Evolutionary conservation across 1,140 invertebrate species (phyloP), one percentile per base, ranked within the genome.

Genomic region (Hirudo medicinalis): DNA sequence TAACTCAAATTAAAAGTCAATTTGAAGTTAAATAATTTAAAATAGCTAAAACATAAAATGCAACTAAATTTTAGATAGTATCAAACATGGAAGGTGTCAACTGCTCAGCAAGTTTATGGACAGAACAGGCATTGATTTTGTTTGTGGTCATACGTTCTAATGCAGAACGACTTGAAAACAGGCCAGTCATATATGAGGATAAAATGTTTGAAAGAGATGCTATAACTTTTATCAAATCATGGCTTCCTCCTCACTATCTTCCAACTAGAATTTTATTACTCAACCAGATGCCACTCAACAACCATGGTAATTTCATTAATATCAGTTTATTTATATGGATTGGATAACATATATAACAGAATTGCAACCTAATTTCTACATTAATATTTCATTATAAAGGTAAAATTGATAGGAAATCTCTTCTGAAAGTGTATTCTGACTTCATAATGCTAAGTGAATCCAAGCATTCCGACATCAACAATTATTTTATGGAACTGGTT

Each of bases 241-340:
- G 69, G 69, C n/a, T 70, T 6, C 69, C 69, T 22, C 17, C 32
- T 29, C 49, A 49, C 43, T 49, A 49, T 32, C 40, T 71, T 72
- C 85, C 85, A 20, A 84, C 86, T 79, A 81, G 80, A 78, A 79
- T 86, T 69, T 75, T 85, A 36, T 76, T 82, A 75, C 76, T 86
- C 15, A 76, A 83, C 53, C 78, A 78, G 63, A 78, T 87, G 68
- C 86, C 86, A 32, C 77, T 84, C 32, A 86, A 83, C 71, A 72
- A 75, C 71, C 85, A 87, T 83, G 86, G 86, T 72, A 87, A 86
- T 60, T 63, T 20, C 13, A 8, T 49, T 8, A 49, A 49, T 49
- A 17, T 49, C 43, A 36, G 6, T 49, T 17, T 49, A 15, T 49
- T 49, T 49, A 49, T 11, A 49, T n/a, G n/a, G n/a, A 1, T 49